phyloP scores from a whole-genome alignment of 2,797 vertebrate genomes.

The Danio aesculapii region DNA sequence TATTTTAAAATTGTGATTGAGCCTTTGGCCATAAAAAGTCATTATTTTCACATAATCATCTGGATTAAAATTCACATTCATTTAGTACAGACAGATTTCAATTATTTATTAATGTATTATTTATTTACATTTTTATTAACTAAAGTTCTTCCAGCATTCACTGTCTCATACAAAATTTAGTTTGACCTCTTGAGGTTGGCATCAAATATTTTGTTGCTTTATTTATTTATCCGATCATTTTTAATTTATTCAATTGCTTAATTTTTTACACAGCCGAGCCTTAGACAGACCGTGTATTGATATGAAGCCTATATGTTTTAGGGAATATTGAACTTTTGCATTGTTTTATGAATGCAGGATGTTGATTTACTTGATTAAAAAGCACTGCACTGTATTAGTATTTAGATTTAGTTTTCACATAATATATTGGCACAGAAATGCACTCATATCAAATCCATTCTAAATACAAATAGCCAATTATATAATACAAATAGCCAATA shows the following conservation, averaged over 20 bases:
- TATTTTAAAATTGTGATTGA: no score
- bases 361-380: neutral
- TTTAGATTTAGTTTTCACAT: neutral
- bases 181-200: neutral
- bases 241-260: neutral
- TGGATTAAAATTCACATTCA: neutral
- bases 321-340: no score
- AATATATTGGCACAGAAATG: neutral
- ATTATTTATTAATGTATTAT: neutral
- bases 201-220: constrained; percentile 2
- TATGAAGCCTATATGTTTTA: neutral
- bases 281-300: neutral
- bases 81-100: neutral
- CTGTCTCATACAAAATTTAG: neutral
- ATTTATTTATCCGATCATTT: constrained; percentile 6
- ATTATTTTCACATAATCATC: neutral
- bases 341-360: neutral
- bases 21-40: no score
- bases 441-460: neutral
- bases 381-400: neutral
- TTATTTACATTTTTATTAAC: neutral
- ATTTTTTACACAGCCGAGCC: neutral
- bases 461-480: neutral
- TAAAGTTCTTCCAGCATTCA: neutral
- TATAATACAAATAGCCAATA: no score